Percentiles rank a stretch among this genome's conserved stretches.
Conservation (phyloP, 2,797 vertebrate species). For the Sebastes steindachneri region DNA sequence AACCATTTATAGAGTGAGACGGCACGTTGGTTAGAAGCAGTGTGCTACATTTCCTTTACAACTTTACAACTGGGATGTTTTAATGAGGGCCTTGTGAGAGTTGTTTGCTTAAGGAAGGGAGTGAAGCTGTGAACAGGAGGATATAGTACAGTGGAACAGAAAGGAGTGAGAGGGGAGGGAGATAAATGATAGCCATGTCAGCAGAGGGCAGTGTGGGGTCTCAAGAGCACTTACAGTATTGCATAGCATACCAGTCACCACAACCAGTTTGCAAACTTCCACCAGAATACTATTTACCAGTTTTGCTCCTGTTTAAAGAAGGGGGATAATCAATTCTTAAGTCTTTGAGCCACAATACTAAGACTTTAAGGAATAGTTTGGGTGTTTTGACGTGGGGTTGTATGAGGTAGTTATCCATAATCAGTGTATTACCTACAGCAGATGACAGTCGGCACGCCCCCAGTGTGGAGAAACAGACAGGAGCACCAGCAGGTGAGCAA, state of each 20-base stretch:
- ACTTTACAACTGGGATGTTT: conserved; percentile 18
- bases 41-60: conserved; percentile 37
- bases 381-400: too few relatives aligned
- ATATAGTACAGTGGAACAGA: neutral
- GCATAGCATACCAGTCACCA: neutral
- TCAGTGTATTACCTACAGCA: too few relatives aligned
- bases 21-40: conserved; percentile 16
- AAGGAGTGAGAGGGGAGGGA: neutral
- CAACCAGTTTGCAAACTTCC: neutral
- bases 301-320: neutral
- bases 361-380: neutral
- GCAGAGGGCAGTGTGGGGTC: conserved; percentile 64
- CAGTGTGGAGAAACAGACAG: too few relatives aligned
- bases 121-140: conserved; percentile 26
- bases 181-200: conserved; percentile 35
- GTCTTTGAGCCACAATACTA: neutral
- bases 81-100: conserved; percentile 15
- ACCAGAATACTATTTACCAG: neutral
- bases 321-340: neutral
- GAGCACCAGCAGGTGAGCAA: too few relatives aligned
- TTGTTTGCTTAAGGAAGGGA: conserved; percentile 51
- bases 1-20: conserved; percentile 13
- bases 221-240: neutral
- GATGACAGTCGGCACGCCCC: too few relatives aligned
- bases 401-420: too few relatives aligned